These are phyloP conservation scores for Brassicogethes aeneus DNA, from an alignment of 2,888 invertebrate genomes.

Conservation along the genomic window DNA sequence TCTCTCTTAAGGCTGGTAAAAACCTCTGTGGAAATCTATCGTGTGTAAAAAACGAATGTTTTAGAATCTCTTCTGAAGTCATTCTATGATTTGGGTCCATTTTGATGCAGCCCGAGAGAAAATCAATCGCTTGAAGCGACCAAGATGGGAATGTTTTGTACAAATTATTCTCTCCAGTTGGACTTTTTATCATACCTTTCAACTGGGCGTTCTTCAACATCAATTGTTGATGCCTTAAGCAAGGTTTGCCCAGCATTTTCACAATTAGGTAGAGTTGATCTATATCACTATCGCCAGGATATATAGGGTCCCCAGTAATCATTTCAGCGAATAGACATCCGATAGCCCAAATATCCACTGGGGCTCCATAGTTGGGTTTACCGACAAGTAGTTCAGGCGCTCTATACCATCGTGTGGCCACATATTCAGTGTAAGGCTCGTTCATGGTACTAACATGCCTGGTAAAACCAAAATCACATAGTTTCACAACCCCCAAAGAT, in stretches of 20 bases:
- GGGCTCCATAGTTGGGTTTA: conserved; percentile 61
- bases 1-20: conserved; percentile 54
- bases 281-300: conserved; percentile 84
- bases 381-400: conserved; percentile 81
- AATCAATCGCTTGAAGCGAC: conserved; percentile 40
- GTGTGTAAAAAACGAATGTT: conserved; percentile 55
- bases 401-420: conserved; percentile 73
- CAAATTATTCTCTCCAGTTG: conserved; percentile 26
- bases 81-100: conserved; percentile 60
- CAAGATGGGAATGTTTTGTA: conserved; percentile 39
- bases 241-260: conserved; percentile 56
- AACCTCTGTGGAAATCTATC: conserved; percentile 59
- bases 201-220: conserved; percentile 41
- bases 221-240: conserved; percentile 40
- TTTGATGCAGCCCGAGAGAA: conserved; percentile 43
- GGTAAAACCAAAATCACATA: conserved; percentile 89
- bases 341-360: conserved; percentile 82
- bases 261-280: conserved; percentile 80
- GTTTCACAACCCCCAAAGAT: conserved; percentile 69
- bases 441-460: conserved; percentile 60
- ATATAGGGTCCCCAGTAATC: conserved; percentile 77
- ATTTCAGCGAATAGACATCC: conserved; percentile 81
- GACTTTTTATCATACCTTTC: conserved; percentile 36
- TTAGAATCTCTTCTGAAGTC: conserved; percentile 52
- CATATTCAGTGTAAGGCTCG: conserved; percentile 81